Evolutionary conservation across 2,888 invertebrate genomes (phyloP).

Genomic region (Didymodactylos carnosus): DNA sequence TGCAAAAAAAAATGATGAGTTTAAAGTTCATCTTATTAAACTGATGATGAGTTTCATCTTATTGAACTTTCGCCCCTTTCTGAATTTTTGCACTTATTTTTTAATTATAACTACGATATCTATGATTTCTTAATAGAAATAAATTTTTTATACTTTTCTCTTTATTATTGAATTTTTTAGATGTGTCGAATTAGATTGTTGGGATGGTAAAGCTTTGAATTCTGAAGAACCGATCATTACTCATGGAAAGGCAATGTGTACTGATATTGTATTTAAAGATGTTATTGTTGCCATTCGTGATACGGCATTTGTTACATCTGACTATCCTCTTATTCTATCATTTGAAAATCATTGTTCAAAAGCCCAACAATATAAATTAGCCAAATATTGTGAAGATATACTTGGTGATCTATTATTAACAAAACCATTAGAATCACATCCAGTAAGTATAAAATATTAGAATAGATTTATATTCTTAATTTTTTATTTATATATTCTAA

Average conservation of each 20-base stretch:
- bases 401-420: constrained; percentile 72
- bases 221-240: constrained; percentile 98
- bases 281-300: constrained; percentile 13
- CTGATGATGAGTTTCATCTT: too few relatives aligned
- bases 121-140: constrained; percentile 30
- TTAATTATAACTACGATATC: constrained; percentile 91
- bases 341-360: constrained; percentile 28
- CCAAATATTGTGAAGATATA: constrained; percentile 96
- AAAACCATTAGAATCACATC: constrained; percentile 63
- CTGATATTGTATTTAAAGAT: constrained; percentile 77
- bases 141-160: neutral
- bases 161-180: too few relatives aligned
- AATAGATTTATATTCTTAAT: constrained; percentile 25
- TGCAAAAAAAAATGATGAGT: constrained; percentile 90
- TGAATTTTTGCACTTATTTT: too few relatives aligned
- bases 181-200: constrained; percentile 91
- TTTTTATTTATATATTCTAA: too few relatives aligned
- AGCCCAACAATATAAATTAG: constrained; percentile 87
- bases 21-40: too few relatives aligned
- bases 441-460: constrained; percentile 39
- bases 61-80: too few relatives aligned
- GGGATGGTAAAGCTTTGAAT: constrained; percentile 96
- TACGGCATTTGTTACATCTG: constrained; percentile 15
- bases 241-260: constrained; percentile 99
- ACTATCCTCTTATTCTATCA: constrained; percentile 13